Conservation (phyloP, 2,797 vertebrate genomes). For the Brotula barbata region DNA sequence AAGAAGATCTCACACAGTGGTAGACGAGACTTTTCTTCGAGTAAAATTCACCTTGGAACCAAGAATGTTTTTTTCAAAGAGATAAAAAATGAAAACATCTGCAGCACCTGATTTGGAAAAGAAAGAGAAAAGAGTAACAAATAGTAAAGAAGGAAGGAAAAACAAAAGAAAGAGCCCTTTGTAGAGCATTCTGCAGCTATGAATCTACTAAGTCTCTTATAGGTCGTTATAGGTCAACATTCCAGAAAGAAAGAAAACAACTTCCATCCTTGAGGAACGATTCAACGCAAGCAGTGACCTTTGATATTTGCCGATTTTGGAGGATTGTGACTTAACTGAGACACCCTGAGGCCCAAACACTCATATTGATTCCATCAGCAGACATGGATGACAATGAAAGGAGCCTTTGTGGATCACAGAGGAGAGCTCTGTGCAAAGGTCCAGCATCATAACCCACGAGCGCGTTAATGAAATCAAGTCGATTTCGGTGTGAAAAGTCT, state of each 20-base stretch:
- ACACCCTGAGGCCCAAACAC: not conserved
- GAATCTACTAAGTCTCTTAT: too few relatives aligned
- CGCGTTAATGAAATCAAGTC: conserved; percentile 26
- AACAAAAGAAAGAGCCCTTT: not conserved
- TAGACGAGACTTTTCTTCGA: too few relatives aligned
- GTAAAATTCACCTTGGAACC: too few relatives aligned
- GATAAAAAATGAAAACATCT: too few relatives aligned
- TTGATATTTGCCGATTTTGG: conserved; percentile 17
- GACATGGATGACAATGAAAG: conserved; percentile 25
- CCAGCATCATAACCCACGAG: conserved; percentile 23
- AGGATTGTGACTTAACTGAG: conserved; percentile 21
- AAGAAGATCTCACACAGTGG: too few relatives aligned
- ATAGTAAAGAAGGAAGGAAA: not conserved
- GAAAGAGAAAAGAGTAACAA: too few relatives aligned
- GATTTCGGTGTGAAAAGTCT: conserved; percentile 48
- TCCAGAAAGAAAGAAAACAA: conserved; percentile 1
- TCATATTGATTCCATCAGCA: conserved; percentile 36
- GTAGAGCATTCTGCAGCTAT: not conserved
- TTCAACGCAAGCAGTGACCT: conserved; percentile 15
- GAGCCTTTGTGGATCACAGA: conserved; percentile 43
- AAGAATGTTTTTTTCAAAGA: too few relatives aligned
- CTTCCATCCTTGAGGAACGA: conserved; percentile 5
- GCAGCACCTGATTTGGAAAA: too few relatives aligned
- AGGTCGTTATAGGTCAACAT: conserved; percentile 21
- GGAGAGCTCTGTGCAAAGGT: not conserved